Percentiles rank a stretch among this genome's conserved stretches.
Evolutionary conservation across 37 sponge, comb jelly and placozoan genomes (phyloP).

Genomic region (Hexactinellida sp.): DNA sequence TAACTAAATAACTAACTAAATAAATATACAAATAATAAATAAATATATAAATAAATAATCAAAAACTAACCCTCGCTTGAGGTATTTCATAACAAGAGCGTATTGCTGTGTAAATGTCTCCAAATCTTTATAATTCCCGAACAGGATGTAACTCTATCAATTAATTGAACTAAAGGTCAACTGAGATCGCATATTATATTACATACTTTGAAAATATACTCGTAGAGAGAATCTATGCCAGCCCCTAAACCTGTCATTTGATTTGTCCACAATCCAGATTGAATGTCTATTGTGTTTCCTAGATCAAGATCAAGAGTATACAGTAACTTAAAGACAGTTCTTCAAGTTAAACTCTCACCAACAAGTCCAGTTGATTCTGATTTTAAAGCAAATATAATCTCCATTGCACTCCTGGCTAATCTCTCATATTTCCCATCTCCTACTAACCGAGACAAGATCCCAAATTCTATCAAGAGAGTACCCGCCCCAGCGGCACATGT

Average conservation of each 20-base stretch:
- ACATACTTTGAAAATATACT: constrained; percentile 81
- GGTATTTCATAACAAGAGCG: constrained; percentile 51
- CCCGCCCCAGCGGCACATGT: constrained; percentile 94
- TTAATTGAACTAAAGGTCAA: neutral
- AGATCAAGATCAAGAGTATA: too few species aligned
- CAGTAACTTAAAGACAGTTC: neutral
- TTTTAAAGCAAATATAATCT: constrained; percentile 55
- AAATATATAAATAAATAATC: neutral
- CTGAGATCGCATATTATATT: neutral
- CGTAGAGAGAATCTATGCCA: constrained; percentile 95
- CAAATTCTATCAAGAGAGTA: constrained; percentile 78
- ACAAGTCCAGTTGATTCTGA: constrained; percentile 70
- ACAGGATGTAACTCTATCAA: constrained; percentile 65
- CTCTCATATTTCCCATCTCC: constrained; percentile 76
- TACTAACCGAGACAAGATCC: constrained; percentile 66
- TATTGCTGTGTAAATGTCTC: constrained; percentile 67
- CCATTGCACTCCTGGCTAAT: constrained; percentile 69
- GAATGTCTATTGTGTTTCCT: constrained; percentile 75
- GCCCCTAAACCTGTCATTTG: constrained; percentile 87
- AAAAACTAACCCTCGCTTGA: constrained; percentile 47
- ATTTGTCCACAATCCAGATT: constrained; percentile 68
- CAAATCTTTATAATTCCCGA: constrained; percentile 80
- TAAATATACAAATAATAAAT: too few species aligned
- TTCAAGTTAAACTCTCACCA: constrained; percentile 41
- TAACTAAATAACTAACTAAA: too few species aligned